A percentile compares a stretch with the other conserved stretches of the same genome.
These are phyloP conservation scores for Progne subis DNA, from an alignment of 2,113 vertebrate genomes.

Conservation along the genomic window DNA sequence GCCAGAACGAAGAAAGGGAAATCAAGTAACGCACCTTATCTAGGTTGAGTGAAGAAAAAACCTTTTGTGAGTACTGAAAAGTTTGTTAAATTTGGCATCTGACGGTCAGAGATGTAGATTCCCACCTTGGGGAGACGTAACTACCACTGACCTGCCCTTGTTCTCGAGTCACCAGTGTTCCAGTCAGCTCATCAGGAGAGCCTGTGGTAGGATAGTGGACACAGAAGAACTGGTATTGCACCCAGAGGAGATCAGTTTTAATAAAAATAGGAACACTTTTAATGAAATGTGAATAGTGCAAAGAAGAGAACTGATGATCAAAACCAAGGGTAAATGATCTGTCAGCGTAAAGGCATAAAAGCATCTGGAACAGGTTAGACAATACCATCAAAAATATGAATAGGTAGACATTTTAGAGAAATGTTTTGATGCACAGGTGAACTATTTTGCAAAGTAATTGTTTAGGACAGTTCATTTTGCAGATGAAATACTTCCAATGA, in stretches of 20 bases:
- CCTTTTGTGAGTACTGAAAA: not conserved
- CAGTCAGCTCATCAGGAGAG: not conserved
- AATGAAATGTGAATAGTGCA: not conserved
- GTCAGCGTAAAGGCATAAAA: not conserved
- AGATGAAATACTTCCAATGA: not conserved
- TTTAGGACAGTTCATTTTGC: not conserved
- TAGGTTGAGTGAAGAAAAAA: not conserved
- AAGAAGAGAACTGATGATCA: not conserved
- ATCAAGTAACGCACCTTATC: not conserved
- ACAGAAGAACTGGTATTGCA: not conserved
- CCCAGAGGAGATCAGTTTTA: not conserved
- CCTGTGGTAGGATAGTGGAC: not conserved
- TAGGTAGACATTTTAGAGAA: not conserved
- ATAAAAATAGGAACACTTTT: not conserved
- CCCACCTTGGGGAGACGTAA: accelerated
- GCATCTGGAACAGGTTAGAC: not conserved
- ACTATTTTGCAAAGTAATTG: not conserved
- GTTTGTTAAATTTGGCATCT: not conserved
- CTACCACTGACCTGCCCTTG: not conserved
- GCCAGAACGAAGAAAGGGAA: not conserved
- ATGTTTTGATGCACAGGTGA: not conserved
- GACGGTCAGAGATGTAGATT: not conserved
- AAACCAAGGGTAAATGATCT: not conserved
- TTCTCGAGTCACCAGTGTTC: not conserved
- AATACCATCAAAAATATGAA: not conserved